These are phyloP conservation scores for Tragelaphus scriptus DNA, from an alignment of 2,113 vertebrate species.

Conservation along the genomic window DNA sequence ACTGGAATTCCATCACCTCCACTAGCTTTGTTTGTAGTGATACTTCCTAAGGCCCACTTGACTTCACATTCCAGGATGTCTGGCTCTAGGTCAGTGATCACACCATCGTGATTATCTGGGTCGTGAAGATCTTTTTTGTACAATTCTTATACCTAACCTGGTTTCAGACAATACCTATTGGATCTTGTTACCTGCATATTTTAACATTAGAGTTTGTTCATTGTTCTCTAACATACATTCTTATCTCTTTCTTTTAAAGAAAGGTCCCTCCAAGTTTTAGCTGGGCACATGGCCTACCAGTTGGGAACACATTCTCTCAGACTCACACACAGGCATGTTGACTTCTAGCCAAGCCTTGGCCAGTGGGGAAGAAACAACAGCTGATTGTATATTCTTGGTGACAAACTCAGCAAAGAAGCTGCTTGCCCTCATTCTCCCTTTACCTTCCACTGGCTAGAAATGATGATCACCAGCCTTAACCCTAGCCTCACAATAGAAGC, in stretches of 20 bases:
- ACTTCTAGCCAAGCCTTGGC: not conserved
- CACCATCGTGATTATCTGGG: too few species aligned
- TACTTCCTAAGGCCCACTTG: too few species aligned
- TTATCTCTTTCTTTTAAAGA: not conserved
- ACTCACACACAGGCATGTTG: rapidly evolving
- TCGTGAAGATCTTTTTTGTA: too few species aligned
- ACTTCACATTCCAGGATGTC: too few species aligned
- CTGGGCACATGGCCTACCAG: not conserved
- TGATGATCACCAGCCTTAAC: not conserved
- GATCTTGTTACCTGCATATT: not conserved
- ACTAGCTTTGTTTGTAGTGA: too few species aligned
- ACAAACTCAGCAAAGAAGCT: not conserved
- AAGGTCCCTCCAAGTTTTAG: not conserved
- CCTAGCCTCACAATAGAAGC: not conserved
- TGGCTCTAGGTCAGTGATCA: too few species aligned
- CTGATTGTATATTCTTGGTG: rapidly evolving
- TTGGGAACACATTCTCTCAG: not conserved
- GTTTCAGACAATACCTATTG: not conserved
- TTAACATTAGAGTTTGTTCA: not conserved
- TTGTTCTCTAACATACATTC: not conserved
- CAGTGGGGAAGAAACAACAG: not conserved
- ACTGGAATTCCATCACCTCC: too few species aligned
- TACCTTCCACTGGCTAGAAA: not conserved
- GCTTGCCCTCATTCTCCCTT: not conserved
- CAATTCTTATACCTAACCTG: not conserved